Evolutionary conservation across 2,113 vertebrate genomes (phyloP), one percentile per base, ranked within the genome.

Genomic region (Datnioides undecimradiatus): DNA sequence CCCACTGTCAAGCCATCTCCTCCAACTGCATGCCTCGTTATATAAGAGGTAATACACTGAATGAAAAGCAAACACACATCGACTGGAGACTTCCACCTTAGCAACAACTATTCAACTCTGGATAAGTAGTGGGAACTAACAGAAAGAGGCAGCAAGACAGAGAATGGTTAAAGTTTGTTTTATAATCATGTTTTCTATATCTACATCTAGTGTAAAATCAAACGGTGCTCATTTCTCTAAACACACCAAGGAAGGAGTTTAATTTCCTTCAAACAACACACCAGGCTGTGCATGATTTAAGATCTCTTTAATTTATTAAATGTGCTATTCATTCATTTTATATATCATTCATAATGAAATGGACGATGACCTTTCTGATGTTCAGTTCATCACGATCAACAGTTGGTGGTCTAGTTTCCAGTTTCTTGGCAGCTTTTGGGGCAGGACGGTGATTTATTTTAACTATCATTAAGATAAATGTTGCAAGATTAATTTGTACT

Each of bases 401-500:
- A n/a, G n/a, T n/a, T n/a, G n/a, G n/a, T n/a, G n/a, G n/a, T n/a
- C n/a, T n/a, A n/a, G n/a, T n/a, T n/a, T n/a, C n/a, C n/a, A n/a
- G n/a, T 52, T 27, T 16, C 49, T 23, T 51, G 49, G 23, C 38
- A n/a, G 33, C 4, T 10, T 59, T 3, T 6, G 6, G 17, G 25
- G 64, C 55, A 9, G 34, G 25, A 46, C 27, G 21, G 43, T 75
- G 67, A 80, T 88, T 86, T 72, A 65, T 69, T 85, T 85, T 34
- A 17, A 11, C 45, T 19, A 49, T 81, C 74, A 68, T 72, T 52
- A 80, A 17, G 73, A 81, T 71, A 73, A 82, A 58, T 31, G 64
- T 21, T 38, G 63, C 23, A 3, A 66, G 60, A 88, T 80, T 87
- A 66, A 84, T 82, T 79, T 79, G 48, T 57, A 57, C 36, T 51